A percentile compares a stretch with the other conserved stretches of the same genome.
These are phyloP conservation scores for Forbesichthys papilliferus DNA, from an alignment of 2,113 vertebrate species.

Conservation along the genomic window DNA sequence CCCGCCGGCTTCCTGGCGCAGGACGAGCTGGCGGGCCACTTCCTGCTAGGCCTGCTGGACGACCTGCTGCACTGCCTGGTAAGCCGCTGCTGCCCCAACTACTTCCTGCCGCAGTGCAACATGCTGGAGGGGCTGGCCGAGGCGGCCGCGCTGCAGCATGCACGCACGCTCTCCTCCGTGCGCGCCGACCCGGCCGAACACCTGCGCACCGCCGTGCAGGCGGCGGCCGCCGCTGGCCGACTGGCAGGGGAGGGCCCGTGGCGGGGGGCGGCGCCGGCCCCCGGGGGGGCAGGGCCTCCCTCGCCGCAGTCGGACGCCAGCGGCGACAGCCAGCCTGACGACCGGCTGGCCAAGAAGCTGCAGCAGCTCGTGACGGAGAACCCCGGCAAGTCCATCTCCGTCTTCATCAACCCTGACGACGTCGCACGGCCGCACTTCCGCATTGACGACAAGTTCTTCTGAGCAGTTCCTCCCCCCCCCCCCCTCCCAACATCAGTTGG, in stretches of 20 bases:
- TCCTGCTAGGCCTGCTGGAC: constrained; percentile 93
- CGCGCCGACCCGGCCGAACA: constrained; percentile 93
- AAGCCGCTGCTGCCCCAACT: constrained; percentile 96
- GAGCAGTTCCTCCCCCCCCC: constrained; percentile 66
- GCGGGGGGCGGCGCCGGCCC: constrained; percentile 60
- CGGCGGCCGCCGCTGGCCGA: constrained; percentile 89
- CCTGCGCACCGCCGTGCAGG: constrained; percentile 91
- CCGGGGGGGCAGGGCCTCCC: constrained; percentile 77
- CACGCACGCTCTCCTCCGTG: constrained; percentile 89
- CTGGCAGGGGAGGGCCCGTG: constrained; percentile 88
- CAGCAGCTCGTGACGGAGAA: constrained; percentile 98
- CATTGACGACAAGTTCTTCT: constrained; percentile 99
- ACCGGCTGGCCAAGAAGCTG: constrained; percentile 95
- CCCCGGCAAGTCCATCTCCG: constrained; percentile 95
- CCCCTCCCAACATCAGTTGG: constrained; percentile 30
- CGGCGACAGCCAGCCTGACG: constrained; percentile 83
- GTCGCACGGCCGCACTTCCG: constrained; percentile 96
- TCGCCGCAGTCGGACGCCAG: constrained; percentile 87
- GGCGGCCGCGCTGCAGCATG: constrained; percentile 87
- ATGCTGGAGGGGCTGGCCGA: constrained; percentile 96
- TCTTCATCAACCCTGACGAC: constrained; percentile 98
- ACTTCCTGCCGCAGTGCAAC: constrained; percentile 98
- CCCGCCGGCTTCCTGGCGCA: constrained; percentile 87
- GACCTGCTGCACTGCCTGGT: constrained; percentile 96
- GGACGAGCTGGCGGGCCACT: constrained; percentile 91